Conservation (phyloP, 2,797 vertebrate genomes). For the Sebastes vulpes region DNA sequence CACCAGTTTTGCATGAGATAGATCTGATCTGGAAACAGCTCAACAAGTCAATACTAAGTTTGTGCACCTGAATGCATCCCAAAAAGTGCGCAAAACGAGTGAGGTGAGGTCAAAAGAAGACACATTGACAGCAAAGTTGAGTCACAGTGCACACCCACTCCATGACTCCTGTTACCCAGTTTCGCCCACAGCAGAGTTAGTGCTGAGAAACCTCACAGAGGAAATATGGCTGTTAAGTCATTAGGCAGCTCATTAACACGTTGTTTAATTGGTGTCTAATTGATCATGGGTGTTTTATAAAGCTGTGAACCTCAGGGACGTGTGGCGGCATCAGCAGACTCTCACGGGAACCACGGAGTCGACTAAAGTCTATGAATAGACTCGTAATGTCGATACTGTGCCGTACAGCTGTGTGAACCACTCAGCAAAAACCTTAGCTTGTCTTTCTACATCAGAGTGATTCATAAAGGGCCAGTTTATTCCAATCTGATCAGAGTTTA, state of each 20-base stretch:
- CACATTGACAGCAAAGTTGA: background rate
- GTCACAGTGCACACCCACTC: conserved; percentile 11
- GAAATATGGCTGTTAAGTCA: conserved; percentile 71
- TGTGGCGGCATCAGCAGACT: conserved; percentile 28
- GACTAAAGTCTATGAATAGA: conserved; percentile 15
- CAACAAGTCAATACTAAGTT: background rate
- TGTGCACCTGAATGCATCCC: background rate
- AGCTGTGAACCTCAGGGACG: conserved; percentile 57
- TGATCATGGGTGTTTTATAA: conserved; percentile 76
- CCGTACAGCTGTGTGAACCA: conserved; percentile 3
- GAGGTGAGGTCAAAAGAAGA: conserved; percentile 11
- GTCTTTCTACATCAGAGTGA: background rate
- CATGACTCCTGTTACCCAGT: background rate
- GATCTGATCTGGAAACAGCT: conserved; percentile 14
- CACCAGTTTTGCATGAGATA: conserved; percentile 8
- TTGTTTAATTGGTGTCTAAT: conserved; percentile 82
- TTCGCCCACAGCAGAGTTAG: conserved; percentile 18
- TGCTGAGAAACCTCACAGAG: conserved; percentile 53
- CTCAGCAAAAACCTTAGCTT: background rate
- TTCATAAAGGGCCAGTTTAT: background rate
- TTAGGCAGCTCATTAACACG: conserved; percentile 77
- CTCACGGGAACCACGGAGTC: conserved; percentile 29
- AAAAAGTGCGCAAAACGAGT: background rate
- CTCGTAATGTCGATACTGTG: background rate
- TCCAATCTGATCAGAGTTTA: background rate